These are phyloP conservation scores for Hirundichthys speculiger DNA, from an alignment of 2,113 vertebrate genomes.

Conservation along the genomic window DNA sequence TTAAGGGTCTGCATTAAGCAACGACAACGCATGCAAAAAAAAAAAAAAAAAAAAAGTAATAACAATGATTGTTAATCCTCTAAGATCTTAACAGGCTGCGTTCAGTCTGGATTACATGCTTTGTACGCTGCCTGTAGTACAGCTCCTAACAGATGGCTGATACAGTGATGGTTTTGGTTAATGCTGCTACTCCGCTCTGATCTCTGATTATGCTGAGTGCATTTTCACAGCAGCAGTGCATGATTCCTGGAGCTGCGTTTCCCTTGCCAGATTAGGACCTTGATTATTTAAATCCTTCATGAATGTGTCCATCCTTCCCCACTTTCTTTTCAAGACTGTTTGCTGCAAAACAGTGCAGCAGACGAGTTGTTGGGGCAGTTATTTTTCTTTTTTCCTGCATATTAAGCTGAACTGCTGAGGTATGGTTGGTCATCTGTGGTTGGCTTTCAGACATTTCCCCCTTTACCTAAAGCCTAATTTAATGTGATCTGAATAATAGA, in stretches of 20 bases:
- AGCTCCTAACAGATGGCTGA: slow-evolving; percentile 58
- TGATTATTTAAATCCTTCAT: slow-evolving; percentile 64
- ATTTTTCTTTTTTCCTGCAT: slow-evolving; percentile 9
- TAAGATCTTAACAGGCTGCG: too few species aligned
- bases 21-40: background rate
- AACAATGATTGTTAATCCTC: too few species aligned
- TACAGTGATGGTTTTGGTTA: slow-evolving; percentile 44
- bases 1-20: slow-evolving; percentile 17
- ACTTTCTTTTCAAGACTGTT: slow-evolving; percentile 1
- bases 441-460: background rate
- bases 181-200: slow-evolving; percentile 43
- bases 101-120: too few species aligned
- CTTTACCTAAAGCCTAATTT: background rate
- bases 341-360: slow-evolving; percentile 10
- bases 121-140: too few species aligned
- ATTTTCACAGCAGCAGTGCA: slow-evolving; percentile 39
- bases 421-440: slow-evolving; percentile 12
- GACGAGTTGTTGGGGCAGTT: slow-evolving; percentile 35
- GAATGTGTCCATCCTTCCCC: slow-evolving; percentile 17
- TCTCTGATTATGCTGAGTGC: slow-evolving; percentile 62
- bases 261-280: slow-evolving; percentile 50
- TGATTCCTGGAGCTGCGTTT: slow-evolving; percentile 51
- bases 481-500: slow-evolving; percentile 12
- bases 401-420: slow-evolving; percentile 20
- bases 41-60: background rate